Evolutionary conservation across 2,797 vertebrate species (phyloP).

Genomic region (Hypotaenidia okinawae): DNA sequence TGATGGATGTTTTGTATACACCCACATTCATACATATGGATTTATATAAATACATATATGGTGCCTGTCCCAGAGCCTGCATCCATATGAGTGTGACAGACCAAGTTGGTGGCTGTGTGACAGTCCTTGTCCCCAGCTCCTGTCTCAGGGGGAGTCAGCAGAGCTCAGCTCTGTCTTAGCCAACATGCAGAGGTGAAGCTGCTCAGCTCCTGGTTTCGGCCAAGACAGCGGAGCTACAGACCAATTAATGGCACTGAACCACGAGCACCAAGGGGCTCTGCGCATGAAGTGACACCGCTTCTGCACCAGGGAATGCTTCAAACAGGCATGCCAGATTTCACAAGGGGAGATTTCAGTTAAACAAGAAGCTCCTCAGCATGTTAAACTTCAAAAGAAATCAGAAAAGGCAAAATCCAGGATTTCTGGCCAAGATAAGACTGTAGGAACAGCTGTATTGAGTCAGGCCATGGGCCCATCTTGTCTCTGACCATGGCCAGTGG

Average conservation of each 20-base stretch:
- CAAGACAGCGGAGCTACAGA: background rate
- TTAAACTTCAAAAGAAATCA: background rate
- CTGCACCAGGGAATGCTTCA: background rate
- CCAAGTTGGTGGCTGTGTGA: background rate
- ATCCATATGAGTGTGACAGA: background rate
- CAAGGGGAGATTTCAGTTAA: background rate
- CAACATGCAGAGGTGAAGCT: accelerated
- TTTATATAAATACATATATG: background rate
- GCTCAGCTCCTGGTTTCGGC: background rate
- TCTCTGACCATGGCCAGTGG: background rate
- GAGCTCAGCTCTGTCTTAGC: background rate
- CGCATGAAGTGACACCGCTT: accelerated
- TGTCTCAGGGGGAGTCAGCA: background rate
- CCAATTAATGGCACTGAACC: too few relatives aligned
- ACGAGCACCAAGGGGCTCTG: accelerated
- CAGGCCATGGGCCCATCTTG: background rate
- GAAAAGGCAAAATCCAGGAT: background rate
- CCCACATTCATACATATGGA: accelerated
- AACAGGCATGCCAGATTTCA: accelerated
- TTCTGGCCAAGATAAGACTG: background rate
- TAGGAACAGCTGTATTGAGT: background rate
- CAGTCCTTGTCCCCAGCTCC: background rate
- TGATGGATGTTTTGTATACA: background rate
- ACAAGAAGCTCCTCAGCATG: background rate
- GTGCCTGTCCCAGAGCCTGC: background rate